These are phyloP conservation scores for Thryonomys swinderianus DNA, from an alignment of 2,113 vertebrate species.

Conservation along the genomic window DNA sequence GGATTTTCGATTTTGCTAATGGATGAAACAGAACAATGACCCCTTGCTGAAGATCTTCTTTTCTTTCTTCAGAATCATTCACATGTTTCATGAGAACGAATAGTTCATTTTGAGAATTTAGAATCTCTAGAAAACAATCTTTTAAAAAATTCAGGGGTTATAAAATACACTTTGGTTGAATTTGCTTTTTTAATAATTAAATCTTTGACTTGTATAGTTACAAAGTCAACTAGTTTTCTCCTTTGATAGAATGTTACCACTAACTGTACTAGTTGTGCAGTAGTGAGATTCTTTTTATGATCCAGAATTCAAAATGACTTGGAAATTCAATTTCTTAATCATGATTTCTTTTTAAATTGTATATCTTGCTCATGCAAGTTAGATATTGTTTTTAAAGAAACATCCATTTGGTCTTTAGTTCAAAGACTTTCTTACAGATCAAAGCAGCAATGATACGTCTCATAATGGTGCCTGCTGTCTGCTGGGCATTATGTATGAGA, in stretches of 20 bases:
- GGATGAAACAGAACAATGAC: neutral
- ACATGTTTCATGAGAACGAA: neutral
- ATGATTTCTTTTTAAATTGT: neutral
- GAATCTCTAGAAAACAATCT: constrained; percentile 32
- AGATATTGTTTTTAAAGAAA: neutral
- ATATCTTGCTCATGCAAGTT: constrained; percentile 20
- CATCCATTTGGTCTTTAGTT: neutral
- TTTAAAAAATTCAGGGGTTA: neutral
- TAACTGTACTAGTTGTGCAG: neutral
- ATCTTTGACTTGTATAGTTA: neutral
- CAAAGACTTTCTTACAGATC: neutral
- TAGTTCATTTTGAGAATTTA: neutral
- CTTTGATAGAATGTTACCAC: neutral
- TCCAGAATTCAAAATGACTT: neutral
- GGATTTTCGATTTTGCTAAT: neutral
- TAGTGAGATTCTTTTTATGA: neutral
- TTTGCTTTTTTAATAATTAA: neutral
- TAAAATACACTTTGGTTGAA: neutral
- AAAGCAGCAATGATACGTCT: neutral
- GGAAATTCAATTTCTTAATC: neutral
- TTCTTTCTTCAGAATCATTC: neutral
- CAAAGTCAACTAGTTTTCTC: neutral
- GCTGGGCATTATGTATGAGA: neutral
- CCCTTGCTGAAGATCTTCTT: neutral
- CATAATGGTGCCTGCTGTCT: neutral